phyloP scores from a whole-genome alignment of 2,113 vertebrate species.

The Emydura subglobosa region DNA sequence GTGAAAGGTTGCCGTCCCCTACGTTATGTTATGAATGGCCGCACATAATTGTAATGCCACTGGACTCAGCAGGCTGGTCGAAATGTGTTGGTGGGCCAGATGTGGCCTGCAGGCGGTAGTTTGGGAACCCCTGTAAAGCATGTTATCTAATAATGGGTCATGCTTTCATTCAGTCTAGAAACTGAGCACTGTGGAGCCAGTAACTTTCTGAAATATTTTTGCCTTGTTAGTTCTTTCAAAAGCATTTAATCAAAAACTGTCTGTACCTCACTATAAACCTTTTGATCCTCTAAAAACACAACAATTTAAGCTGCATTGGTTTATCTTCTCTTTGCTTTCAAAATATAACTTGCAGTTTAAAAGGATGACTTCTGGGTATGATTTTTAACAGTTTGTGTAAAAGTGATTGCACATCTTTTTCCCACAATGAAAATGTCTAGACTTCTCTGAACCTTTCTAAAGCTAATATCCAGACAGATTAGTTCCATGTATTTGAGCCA shows the following conservation, averaged over 20 bases:
- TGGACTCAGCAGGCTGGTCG: too few relatives aligned
- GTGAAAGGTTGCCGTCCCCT: too few relatives aligned
- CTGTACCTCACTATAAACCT: constrained; percentile 30
- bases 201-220: not conserved
- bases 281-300: constrained; percentile 41
- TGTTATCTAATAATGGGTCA: not conserved
- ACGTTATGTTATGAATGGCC: too few relatives aligned
- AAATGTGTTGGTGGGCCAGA: too few relatives aligned
- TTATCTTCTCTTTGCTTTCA: constrained; percentile 60
- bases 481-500: constrained; percentile 76
- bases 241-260: constrained; percentile 9
- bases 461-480: constrained; percentile 80
- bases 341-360: constrained; percentile 19
- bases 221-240: not conserved
- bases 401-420: constrained; percentile 52
- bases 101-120: too few relatives aligned
- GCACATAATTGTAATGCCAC: too few relatives aligned
- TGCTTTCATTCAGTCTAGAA: not conserved
- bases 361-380: constrained; percentile 49
- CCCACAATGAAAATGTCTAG: constrained; percentile 78
- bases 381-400: constrained; percentile 45
- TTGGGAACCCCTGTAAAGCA: not conserved
- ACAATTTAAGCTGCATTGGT: constrained; percentile 4
- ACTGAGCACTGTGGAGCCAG: not conserved
- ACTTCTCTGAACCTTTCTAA: constrained; percentile 73